Base-by-base conservation (phyloP, 1,140 invertebrate genomes). In the Diorhabda carinulata region DNA sequence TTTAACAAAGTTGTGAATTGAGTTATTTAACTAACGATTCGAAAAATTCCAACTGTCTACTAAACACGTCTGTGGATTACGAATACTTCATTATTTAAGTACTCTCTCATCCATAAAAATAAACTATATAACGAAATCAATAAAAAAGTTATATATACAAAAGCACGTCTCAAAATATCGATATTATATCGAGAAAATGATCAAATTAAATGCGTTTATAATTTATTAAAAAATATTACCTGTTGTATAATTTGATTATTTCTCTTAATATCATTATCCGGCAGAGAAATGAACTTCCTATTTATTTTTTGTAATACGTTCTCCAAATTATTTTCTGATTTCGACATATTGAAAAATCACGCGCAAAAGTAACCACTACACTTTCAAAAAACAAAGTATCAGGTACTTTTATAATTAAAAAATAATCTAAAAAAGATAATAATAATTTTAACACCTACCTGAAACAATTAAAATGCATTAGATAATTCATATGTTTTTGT, bases 161-260 rank as follows among this genome's bases (percentile, higher is more conserved):
- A 56, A 56, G n/a, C 52, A 56, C n/a, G 6, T n/a, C 6, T 56
- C 2, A 7, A 7, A n/a, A 56, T 56, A 6, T n/a, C n/a, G n/a
- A n/a, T n/a, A n/a, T n/a, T n/a, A n/a, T n/a, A n/a, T 56, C n/a
- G 6, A n/a, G 52, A 56, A n/a, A 56, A 56, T 6, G n/a, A 56
- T 7, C 6, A 7, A 56, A 56, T 56, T n/a, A 56, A 56, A 56
- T 56, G 6, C n/a, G n/a, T 56, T 56, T n/a, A 56, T 56, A 56
- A 56, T 60, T 9, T 59, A 25, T 10, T 60, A 10, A 6, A 59
- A 60, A 60, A 60, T 41, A 4, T 60, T 67, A 67, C 57, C 57
- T 59, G 8, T 44, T 60, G 59, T 9, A 67, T 41, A 47, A 67
- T 67, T 5, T n/a, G 43, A 7, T 67, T 67, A 44, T 67, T 67